Evolutionary conservation across 2,797 vertebrate genomes (phyloP), one percentile per base, ranked within the genome.

Genomic region (Muscicapa striata): DNA sequence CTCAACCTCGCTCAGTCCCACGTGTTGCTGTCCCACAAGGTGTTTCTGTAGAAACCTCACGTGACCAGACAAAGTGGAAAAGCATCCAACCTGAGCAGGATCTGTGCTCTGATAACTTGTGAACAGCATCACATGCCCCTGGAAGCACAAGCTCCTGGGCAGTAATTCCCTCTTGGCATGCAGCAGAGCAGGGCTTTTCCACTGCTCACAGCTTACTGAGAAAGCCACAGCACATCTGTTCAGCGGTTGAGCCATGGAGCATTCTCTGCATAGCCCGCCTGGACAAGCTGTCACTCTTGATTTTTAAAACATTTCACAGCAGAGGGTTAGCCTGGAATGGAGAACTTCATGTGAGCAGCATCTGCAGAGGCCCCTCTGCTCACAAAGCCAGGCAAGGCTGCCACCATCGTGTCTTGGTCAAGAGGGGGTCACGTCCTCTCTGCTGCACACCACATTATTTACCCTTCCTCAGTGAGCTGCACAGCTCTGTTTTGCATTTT

Each of bases 221-320:
- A 84, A 72, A 94, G 91, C 89, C 77, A 76, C 63, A 74, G 74
- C 91, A 96, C 95, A 94, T 95, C 95, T 96, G 95, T 88, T 95
- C 48, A 0, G 57, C 51, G 85, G n/a, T 81, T 91, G 92, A 92
- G 89, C 93, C 73, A 69, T 9, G 78, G 91, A 88, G 46, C 91
- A 90, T 96, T 96, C 95, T 72, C 87, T 64, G 67, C 87, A 95
- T 95, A 94, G 85, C 74, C 87, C 32, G 87, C 64, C 83, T 91
- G 72, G 55, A 79, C 82, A 91, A 95, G 91, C 77, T 96, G 92
- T 93, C 93, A 76, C 80, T 94, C 91, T 88, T 93, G 74, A 88
- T 96, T 95, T 96, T 95, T 95, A 93, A 94, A 97, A 24, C 67
- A 76, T 90, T 93, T 96, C 93, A 88, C 87, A 94, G 18, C 74